Evolutionary conservation across 2,888 invertebrate species (phyloP).

Genomic region (Acleris holmiana): DNA sequence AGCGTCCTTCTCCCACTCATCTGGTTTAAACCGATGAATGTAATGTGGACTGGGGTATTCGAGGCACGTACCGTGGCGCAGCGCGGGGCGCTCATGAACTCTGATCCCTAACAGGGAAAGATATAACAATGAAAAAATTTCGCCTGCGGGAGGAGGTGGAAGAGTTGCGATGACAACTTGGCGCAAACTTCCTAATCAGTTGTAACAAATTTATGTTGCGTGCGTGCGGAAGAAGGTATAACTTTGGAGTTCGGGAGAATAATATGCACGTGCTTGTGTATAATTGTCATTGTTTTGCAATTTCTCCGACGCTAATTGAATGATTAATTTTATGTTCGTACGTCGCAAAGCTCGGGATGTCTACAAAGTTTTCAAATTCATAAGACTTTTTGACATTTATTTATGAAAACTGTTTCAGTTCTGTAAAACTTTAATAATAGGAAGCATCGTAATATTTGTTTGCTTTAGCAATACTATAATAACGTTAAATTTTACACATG

Average conservation of each 20-base stretch:
- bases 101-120: constrained; percentile 75
- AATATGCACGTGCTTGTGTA: constrained; percentile 35
- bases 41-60: constrained; percentile 72
- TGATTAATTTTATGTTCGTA: constrained; percentile 35
- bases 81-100: constrained; percentile 79
- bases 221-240: constrained; percentile 59
- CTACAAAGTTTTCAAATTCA: constrained; percentile 18
- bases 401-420: constrained; percentile 18
- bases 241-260: constrained; percentile 38
- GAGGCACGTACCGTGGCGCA: constrained; percentile 72
- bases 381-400: constrained; percentile 24
- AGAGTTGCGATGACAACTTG: constrained; percentile 81
- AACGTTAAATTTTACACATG: no score
- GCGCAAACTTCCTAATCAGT: constrained; percentile 79
- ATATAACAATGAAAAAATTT: constrained; percentile 80
- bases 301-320: constrained; percentile 35
- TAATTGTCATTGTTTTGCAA: constrained; percentile 37
- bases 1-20: constrained; percentile 62
- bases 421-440: no score
- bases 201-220: constrained; percentile 79
- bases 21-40: constrained; percentile 81
- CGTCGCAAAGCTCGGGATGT: constrained; percentile 13
- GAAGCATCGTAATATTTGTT: no score
- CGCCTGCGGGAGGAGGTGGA: constrained; percentile 66
- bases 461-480: no score